phyloP scores from a whole-genome alignment of 2,797 vertebrate species.

The Fratercula arctica region DNA sequence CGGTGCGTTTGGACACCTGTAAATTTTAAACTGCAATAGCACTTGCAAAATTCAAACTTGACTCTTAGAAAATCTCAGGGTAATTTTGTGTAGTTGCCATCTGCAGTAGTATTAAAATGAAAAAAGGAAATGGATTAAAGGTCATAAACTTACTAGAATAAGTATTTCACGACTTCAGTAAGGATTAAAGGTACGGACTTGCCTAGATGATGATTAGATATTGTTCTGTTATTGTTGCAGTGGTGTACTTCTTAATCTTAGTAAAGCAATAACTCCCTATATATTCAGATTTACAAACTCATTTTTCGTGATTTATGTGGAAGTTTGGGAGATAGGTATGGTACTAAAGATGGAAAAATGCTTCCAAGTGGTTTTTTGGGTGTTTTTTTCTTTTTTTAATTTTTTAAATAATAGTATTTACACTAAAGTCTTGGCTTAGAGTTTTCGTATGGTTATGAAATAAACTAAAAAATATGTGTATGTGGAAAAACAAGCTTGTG shows the following conservation, averaged over 20 bases:
- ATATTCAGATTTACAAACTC: background rate
- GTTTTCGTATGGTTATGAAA: background rate
- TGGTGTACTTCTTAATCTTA: background rate
- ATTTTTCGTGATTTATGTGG: background rate
- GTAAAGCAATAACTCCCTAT: background rate
- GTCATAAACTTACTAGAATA: background rate
- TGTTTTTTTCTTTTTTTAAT: accelerated
- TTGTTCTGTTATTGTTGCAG: background rate
- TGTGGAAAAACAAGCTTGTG: background rate
- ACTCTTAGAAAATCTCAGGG: background rate
- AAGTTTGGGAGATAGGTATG: background rate
- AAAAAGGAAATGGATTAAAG: background rate
- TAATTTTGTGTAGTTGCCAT: background rate
- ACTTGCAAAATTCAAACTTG: background rate
- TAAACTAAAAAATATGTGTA: background rate
- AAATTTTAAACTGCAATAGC: background rate
- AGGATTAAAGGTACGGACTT: slow-evolving; percentile 7
- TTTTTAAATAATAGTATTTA: background rate
- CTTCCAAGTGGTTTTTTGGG: background rate
- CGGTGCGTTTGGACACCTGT: background rate
- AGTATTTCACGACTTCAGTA: slow-evolving; percentile 10
- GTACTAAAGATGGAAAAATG: background rate
- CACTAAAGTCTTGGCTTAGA: background rate
- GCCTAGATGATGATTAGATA: slow-evolving; percentile 5
- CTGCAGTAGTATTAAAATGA: slow-evolving; percentile 10